A percentile compares a stretch with the other conserved stretches of the same genome.
These are phyloP conservation scores for Eurytoma californica DNA, from an alignment of 2,888 invertebrate species.

Conservation along the genomic window DNA sequence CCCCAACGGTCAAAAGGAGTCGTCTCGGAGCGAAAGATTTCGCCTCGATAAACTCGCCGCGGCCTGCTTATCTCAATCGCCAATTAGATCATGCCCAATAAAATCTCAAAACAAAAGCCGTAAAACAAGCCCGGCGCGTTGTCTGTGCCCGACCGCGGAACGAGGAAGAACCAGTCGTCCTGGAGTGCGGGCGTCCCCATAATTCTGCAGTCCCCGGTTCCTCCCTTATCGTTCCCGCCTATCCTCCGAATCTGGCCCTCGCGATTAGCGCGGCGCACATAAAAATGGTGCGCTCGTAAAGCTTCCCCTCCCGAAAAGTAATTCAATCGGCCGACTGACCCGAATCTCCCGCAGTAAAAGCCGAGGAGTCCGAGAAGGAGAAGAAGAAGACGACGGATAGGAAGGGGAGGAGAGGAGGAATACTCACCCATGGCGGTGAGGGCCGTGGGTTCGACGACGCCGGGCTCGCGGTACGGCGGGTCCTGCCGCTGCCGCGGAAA, in stretches of 20 bases:
- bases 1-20: no score
- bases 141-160: no score
- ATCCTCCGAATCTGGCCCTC: not conserved
- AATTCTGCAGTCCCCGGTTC: no score
- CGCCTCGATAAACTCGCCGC: no score
- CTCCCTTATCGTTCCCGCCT: no score
- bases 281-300: conserved; percentile 9
- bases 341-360: conserved; percentile 5
- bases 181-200: no score
- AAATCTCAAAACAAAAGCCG: no score
- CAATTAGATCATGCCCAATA: no score
- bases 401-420: not conserved
- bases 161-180: no score
- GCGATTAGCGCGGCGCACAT: not conserved
- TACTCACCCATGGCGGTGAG: conserved; percentile 56
- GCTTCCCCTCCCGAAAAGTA: not conserved
- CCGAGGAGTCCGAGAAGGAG: not conserved
- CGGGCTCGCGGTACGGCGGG: conserved; percentile 55
- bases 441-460: conserved; percentile 62
- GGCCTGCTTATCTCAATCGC: no score
- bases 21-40: no score
- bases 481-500: conserved; percentile 27
- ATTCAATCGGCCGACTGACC: conserved; percentile 7
- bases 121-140: no score
- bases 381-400: not conserved